A percentile compares a stretch with the other conserved stretches of the same genome.
These are phyloP conservation scores for Elymnias hypermnestra DNA, from an alignment of 1,140 invertebrate genomes.

Conservation along the genomic window DNA sequence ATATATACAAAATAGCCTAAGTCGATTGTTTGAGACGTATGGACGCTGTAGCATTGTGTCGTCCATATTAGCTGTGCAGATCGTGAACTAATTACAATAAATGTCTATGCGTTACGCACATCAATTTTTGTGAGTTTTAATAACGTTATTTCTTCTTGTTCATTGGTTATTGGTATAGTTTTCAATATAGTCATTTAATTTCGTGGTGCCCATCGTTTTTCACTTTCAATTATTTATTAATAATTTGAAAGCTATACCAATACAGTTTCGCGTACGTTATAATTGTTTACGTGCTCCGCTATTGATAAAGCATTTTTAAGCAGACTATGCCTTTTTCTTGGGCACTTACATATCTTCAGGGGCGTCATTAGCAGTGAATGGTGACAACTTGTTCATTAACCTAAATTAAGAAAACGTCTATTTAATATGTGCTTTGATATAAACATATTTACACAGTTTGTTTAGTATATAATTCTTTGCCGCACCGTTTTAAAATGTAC, in stretches of 20 bases:
- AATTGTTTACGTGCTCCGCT: constrained; percentile 19
- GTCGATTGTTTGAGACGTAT: constrained; percentile 1
- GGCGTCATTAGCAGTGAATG: constrained; percentile 48
- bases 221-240: too few species aligned
- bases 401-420: constrained; percentile 34
- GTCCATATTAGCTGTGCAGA: constrained; percentile 45
- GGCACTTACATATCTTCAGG: constrained; percentile 64
- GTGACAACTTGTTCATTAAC: constrained; percentile 65
- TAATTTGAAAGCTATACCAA: constrained; percentile 25
- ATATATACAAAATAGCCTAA: constrained; percentile 26
- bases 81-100: constrained; percentile 36
- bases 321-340: constrained; percentile 25
- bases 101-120: constrained; percentile 43
- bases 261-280: constrained; percentile 23
- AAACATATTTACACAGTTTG: too few species aligned
- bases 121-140: constrained; percentile 31
- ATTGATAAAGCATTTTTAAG: constrained; percentile 46
- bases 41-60: constrained; percentile 37
- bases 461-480: too few species aligned
- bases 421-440: constrained; percentile 8
- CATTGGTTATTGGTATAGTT: constrained; percentile 1
- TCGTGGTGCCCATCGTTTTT: too few species aligned
- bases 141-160: constrained; percentile 14
- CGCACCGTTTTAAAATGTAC: too few species aligned
- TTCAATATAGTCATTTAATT: too few species aligned